Base-by-base conservation (phyloP, 2,888 invertebrate genomes). In the Meta bourneti region DNA sequence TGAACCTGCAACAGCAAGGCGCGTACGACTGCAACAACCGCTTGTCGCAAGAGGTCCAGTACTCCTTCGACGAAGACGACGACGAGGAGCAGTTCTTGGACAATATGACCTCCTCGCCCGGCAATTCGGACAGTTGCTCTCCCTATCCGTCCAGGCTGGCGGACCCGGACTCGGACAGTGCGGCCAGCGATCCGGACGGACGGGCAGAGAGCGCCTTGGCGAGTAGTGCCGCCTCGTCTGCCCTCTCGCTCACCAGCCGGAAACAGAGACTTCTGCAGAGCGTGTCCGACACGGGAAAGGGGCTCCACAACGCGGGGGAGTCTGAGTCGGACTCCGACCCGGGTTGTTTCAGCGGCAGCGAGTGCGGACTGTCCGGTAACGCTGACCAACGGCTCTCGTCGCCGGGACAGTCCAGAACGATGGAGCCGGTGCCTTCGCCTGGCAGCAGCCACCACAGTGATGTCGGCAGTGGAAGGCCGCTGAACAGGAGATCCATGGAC, bases 401-500 rank as follows among this genome's bases (percentile, higher is more conserved):
- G 16, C 78, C 79, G 8, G 89, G 77, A 13, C 81, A 82, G 61
- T 88, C 88, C 16, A 80, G 85, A 74, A 70, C 86, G 16, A 70
- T 84, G 75, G 90, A 90, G 74, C 49, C 80, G 5, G 85, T 75
- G 49, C 61, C 77, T 20, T 86, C 90, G 7, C 75, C 85, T 0
- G 72, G 83, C 34, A 89, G 92, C 16, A 75, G 89, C 20, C 77
- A 82, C 81, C 86, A 86, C 70, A 77, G 83, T 78, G 78, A 83
- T 11, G 72, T 71, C 7, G 85, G 90, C 13, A 61, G 80, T 11
- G 54, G 78, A 11, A 72, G 82, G 34, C 49, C 85, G 51, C 19
- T 70, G 48, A 89, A 89, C 70, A 89, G 85, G 71, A 54, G 92
- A 54, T 93, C 98, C 93, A 98, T 98, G 98, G 98, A 98, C 96